A percentile compares a stretch with the other conserved stretches of the same genome.
These are phyloP conservation scores for Drosophila triauraria DNA, from an alignment of 1,140 invertebrate species.

Conservation along the genomic window DNA sequence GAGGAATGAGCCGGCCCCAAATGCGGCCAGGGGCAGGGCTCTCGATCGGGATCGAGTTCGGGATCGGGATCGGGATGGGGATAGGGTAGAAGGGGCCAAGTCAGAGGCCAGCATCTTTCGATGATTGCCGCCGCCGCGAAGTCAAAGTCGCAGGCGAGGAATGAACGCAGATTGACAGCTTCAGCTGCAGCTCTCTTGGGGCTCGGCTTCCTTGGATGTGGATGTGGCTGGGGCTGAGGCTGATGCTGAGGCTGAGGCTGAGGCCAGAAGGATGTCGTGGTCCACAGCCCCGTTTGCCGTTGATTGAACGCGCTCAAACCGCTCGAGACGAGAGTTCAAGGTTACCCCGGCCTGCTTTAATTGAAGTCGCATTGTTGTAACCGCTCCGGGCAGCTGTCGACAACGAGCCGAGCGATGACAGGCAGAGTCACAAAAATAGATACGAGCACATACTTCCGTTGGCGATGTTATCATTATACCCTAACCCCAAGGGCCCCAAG, in stretches of 20 bases:
- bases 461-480: slow-evolving; percentile 54
- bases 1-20: slow-evolving; percentile 67
- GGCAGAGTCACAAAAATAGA: slow-evolving; percentile 78
- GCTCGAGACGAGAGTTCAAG: slow-evolving; percentile 73
- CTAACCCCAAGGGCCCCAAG: slow-evolving; percentile 31
- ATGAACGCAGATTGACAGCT: slow-evolving; percentile 75
- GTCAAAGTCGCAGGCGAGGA: slow-evolving; percentile 52
- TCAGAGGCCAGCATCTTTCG: slow-evolving; percentile 45
- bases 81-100: slow-evolving; percentile 12
- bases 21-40: slow-evolving; percentile 17
- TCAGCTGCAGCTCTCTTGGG: slow-evolving; percentile 34
- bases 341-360: slow-evolving; percentile 68
- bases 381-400: slow-evolving; percentile 63
- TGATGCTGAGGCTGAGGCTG: neutral
- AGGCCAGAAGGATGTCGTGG: slow-evolving; percentile 42
- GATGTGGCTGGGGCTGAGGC: neutral
- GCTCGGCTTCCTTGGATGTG: slow-evolving; percentile 7
- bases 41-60: slow-evolving; percentile 10
- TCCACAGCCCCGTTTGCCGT: slow-evolving; percentile 42
- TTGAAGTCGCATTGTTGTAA: slow-evolving; percentile 80
- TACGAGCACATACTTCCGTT: slow-evolving; percentile 46
- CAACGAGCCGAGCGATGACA: slow-evolving; percentile 67
- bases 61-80: neutral
- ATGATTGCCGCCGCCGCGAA: slow-evolving; percentile 56
- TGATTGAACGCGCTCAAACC: slow-evolving; percentile 74